Conservation (phyloP, 1,140 invertebrate species). For the Araneus ventricosus region DNA sequence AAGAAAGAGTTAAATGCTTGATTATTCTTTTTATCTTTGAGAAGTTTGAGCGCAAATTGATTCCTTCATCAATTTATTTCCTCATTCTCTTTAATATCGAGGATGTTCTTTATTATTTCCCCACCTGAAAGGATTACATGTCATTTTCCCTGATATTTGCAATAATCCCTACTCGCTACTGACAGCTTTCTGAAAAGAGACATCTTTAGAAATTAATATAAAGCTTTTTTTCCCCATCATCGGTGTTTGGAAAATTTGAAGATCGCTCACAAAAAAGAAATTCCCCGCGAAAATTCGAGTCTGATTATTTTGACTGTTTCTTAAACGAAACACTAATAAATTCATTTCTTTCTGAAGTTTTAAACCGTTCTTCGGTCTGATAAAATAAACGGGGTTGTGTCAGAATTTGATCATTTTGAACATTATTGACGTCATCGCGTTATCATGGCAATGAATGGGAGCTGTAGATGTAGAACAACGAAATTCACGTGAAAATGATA, state of each 20-base stretch:
- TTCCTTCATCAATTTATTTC: constrained; percentile 12
- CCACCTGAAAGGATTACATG: constrained; percentile 9
- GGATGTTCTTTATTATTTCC: constrained; percentile 14
- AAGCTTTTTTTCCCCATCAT: background rate
- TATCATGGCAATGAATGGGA: too few species aligned
- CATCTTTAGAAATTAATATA: constrained; percentile 14
- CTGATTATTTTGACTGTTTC: constrained; percentile 8
- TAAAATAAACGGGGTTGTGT: too few species aligned
- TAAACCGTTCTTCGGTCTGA: too few species aligned
- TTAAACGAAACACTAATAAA: background rate
- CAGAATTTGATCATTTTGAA: too few species aligned
- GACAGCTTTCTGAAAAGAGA: constrained; percentile 10
- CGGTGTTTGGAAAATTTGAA: background rate
- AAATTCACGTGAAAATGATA: too few species aligned
- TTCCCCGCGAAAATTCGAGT: background rate
- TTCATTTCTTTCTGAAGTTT: too few species aligned
- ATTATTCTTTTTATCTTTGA: background rate
- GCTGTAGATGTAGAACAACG: too few species aligned
- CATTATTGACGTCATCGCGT: too few species aligned
- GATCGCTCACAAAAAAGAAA: background rate
- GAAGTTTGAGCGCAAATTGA: background rate
- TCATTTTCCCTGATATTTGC: constrained; percentile 17
- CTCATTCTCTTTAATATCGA: background rate
- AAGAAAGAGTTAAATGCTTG: background rate
- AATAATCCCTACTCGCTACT: background rate